These are phyloP conservation scores for Tholera decimalis DNA, from an alignment of 2,888 invertebrate genomes.

Conservation along the genomic window DNA sequence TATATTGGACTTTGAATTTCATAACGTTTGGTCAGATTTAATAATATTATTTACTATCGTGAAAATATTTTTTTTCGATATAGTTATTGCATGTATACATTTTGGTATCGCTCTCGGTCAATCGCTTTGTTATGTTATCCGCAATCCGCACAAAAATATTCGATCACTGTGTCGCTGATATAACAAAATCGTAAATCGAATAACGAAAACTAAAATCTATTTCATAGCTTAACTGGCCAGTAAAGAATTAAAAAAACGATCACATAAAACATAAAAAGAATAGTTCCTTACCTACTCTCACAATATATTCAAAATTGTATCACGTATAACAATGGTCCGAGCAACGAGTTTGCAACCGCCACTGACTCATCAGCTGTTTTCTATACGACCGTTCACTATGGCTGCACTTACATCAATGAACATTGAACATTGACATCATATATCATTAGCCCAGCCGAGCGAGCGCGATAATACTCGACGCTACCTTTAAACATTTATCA, in stretches of 20 bases:
- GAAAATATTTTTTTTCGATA: background rate
- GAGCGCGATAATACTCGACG: constrained; percentile 68
- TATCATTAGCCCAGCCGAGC: constrained; percentile 67
- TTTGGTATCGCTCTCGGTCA: constrained; percentile 33
- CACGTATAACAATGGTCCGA: constrained; percentile 58
- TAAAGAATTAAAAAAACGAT: background rate
- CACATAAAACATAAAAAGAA: constrained; percentile 14
- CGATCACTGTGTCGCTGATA: background rate
- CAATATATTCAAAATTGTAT: constrained; percentile 50
- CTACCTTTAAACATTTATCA: constrained; percentile 52
- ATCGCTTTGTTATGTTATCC: constrained; percentile 23
- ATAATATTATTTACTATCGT: background rate
- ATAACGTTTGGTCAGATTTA: constrained; percentile 4
- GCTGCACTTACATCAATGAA: constrained; percentile 81
- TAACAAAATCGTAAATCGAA: background rate
- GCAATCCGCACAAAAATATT: constrained; percentile 10
- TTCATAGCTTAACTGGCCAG: background rate
- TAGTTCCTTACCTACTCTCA: constrained; percentile 49
- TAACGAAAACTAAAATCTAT: background rate
- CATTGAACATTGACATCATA: constrained; percentile 79
- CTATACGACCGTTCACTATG: constrained; percentile 75
- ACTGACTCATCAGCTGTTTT: constrained; percentile 69
- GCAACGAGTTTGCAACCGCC: constrained; percentile 55
- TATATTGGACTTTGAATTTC: constrained; percentile 10
- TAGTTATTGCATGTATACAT: constrained; percentile 12